Conservation (phyloP, 2,113 vertebrate genomes). For the Nesogale talazaci region DNA sequence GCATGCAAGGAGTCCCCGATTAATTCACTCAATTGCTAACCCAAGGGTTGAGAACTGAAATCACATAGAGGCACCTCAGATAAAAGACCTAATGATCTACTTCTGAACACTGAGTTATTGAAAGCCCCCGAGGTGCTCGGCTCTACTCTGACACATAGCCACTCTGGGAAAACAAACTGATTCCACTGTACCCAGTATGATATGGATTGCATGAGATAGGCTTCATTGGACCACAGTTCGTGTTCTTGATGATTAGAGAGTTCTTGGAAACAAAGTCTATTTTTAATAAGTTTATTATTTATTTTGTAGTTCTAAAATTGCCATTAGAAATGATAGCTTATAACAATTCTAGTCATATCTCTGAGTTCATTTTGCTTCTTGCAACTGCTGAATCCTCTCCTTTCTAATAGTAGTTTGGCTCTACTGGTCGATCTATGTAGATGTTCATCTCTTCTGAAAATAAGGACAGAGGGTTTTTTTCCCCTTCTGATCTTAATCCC, state of each 20-base stretch:
- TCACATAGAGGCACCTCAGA: background rate
- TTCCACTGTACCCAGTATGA: background rate
- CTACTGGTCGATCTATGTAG: background rate
- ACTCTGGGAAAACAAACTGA: background rate
- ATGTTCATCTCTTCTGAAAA: conserved; percentile 12
- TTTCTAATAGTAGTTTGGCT: background rate
- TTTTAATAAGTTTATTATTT: conserved; percentile 13
- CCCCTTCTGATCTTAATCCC: background rate
- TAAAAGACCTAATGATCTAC: background rate
- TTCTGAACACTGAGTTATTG: background rate
- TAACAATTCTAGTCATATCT: conserved; percentile 20
- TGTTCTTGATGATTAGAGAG: background rate
- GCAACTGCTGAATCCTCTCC: background rate
- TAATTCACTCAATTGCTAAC: background rate
- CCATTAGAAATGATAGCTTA: background rate
- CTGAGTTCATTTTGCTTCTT: conserved; percentile 8
- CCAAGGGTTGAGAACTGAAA: background rate
- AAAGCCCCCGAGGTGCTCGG: background rate
- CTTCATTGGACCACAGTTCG: background rate
- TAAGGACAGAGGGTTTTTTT: background rate
- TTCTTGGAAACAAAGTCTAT: background rate
- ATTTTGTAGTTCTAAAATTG: background rate
- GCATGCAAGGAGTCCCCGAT: background rate
- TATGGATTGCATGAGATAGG: background rate
- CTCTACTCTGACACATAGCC: background rate